Evolutionary conservation across 35 echinoderm and acorn worm species (phyloP).

Genomic region (Acanthaster planci): DNA sequence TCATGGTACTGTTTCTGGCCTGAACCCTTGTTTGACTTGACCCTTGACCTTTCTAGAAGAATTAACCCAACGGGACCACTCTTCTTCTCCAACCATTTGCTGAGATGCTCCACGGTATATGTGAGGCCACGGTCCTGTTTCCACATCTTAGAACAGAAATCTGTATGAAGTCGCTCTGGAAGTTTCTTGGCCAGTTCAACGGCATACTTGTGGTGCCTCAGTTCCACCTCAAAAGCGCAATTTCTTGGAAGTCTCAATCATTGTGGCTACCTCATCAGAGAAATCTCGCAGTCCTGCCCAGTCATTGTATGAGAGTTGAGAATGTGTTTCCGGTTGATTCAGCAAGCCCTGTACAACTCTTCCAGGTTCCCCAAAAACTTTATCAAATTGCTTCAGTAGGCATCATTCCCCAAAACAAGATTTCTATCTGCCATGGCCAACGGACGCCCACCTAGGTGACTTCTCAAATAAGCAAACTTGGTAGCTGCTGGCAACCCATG

Average conservation of each 20-base stretch:
- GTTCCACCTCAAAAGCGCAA: not conserved
- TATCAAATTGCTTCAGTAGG: conserved; percentile 28
- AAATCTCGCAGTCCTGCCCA: conserved; percentile 30
- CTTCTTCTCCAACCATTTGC: not conserved
- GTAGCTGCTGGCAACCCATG: not conserved
- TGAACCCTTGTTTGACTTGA: not conserved
- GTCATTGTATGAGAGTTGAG: not conserved
- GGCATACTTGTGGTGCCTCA: conserved; percentile 32
- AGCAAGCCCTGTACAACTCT: conserved; percentile 25
- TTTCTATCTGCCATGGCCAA: conserved; percentile 14
- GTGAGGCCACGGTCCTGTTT: too few species aligned
- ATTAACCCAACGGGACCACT: conserved; percentile 29
- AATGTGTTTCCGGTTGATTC: not conserved
- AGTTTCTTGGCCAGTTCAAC: conserved; percentile 5
- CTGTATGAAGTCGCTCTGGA: too few species aligned
- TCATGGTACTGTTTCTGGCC: not conserved
- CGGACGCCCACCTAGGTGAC: not conserved
- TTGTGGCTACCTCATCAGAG: conserved; percentile 21
- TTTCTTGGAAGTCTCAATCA: conserved; percentile 11
- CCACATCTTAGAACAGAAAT: too few species aligned
- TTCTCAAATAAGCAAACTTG: conserved; percentile 30
- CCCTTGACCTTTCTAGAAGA: conserved; percentile 1
- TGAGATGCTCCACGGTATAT: too few species aligned
- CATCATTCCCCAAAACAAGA: conserved; percentile 13
- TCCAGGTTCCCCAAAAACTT: conserved; percentile 18